Evolutionary conservation across 2,888 invertebrate genomes (phyloP).

Genomic region (Oscheius sp.): DNA sequence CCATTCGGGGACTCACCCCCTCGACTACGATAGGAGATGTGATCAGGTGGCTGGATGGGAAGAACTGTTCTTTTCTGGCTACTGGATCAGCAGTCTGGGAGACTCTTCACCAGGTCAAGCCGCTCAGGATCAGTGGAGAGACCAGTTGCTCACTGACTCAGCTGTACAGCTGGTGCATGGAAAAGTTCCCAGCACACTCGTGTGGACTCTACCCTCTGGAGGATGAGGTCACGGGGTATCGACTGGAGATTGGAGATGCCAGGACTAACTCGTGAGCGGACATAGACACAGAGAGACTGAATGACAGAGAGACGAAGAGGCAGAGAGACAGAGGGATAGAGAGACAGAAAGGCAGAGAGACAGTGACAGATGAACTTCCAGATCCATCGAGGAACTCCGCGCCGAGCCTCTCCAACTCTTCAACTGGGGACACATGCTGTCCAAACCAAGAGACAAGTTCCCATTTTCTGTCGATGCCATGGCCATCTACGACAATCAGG

Average conservation of each 20-base stretch:
- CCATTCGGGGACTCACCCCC: conserved; percentile 41
- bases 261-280: conserved; percentile 37
- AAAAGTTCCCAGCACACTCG: conserved; percentile 33
- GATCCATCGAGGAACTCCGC: conserved; percentile 36
- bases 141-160: conserved; percentile 37
- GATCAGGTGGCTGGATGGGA: conserved; percentile 33
- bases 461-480: conserved; percentile 46
- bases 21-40: conserved; percentile 35
- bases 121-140: conserved; percentile 24
- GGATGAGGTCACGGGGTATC: conserved; percentile 34
- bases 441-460: conserved; percentile 21
- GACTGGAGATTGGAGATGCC: conserved; percentile 56
- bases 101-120: conserved; percentile 22
- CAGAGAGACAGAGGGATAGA: background rate
- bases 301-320: background rate
- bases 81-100: conserved; percentile 32
- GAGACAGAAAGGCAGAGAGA: background rate
- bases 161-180: conserved; percentile 44
- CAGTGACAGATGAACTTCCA: conserved; percentile 9
- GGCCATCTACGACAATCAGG: conserved; percentile 46
- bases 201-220: conserved; percentile 50
- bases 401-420: conserved; percentile 50
- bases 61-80: conserved; percentile 34
- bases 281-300: no score
- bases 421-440: conserved; percentile 43